Conservation (phyloP, 1,140 invertebrate species). For the Papilio polyxenes region DNA sequence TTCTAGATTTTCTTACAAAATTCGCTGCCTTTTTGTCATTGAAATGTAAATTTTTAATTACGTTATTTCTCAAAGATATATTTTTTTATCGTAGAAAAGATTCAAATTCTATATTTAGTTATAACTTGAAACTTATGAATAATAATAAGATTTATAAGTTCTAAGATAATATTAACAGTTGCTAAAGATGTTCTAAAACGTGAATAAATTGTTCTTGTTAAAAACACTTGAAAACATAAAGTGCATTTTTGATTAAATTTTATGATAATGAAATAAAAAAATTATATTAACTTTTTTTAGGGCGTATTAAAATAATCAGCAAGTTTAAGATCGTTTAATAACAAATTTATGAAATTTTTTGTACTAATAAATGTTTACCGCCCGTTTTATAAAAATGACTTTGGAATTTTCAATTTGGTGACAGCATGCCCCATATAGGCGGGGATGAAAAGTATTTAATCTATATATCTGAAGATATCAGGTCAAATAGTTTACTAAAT, state of each 20-base stretch:
- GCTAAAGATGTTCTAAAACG: too few species aligned
- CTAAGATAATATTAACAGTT: too few species aligned
- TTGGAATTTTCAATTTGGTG: constrained; percentile 70
- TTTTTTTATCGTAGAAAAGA: not conserved
- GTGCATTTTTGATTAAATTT: not conserved
- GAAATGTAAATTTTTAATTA: not conserved
- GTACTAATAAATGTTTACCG: constrained; percentile 5
- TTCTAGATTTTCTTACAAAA: not conserved
- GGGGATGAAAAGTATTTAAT: constrained; percentile 59
- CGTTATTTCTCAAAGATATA: too few species aligned
- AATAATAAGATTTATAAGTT: too few species aligned
- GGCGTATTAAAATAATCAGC: constrained; percentile 1
- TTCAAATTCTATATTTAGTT: not conserved
- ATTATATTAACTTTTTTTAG: too few species aligned
- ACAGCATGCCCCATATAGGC: constrained; percentile 53
- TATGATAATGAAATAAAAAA: not conserved
- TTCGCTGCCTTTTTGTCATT: not conserved
- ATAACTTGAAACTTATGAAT: too few species aligned
- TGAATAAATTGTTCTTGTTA: too few species aligned
- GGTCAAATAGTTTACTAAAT: constrained; percentile 25
- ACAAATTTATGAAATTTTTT: constrained; percentile 37
- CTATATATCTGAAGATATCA: constrained; percentile 54
- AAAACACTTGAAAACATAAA: too few species aligned
- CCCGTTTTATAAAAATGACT: constrained; percentile 43
- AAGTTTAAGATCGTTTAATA: constrained; percentile 27